Conservation (phyloP, 2,797 vertebrate species). For the Sebastes itinus region DNA sequence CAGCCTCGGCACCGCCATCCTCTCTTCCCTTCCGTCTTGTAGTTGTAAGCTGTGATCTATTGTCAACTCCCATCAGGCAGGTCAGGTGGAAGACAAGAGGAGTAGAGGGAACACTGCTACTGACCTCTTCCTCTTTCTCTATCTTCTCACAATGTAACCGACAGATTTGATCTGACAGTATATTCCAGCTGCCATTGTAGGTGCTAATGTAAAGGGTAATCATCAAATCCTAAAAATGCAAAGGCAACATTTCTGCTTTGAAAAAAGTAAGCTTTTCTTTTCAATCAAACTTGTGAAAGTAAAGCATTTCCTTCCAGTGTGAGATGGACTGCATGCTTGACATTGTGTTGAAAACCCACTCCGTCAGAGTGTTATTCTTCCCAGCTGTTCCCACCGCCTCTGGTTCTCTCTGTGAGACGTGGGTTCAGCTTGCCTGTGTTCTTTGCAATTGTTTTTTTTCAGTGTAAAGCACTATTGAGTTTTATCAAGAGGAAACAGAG, state of each 20-base stretch:
- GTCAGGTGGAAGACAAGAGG: conserved; percentile 64
- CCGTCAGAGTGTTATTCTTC: not conserved
- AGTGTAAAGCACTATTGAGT: not conserved
- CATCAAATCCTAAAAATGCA: not conserved
- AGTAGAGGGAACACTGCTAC: conserved; percentile 4
- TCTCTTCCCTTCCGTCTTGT: conserved; percentile 20
- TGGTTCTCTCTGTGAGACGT: not conserved
- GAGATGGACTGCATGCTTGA: not conserved
- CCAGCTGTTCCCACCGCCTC: not conserved
- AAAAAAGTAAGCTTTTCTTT: not conserved
- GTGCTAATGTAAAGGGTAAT: not conserved
- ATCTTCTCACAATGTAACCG: not conserved
- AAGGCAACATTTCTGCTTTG: not conserved
- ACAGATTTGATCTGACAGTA: not conserved
- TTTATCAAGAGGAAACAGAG: not conserved
- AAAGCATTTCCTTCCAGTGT: not conserved
- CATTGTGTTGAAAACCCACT: not conserved
- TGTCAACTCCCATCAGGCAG: conserved; percentile 61
- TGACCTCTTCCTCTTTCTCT: conserved; percentile 28
- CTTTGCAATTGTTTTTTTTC: not conserved
- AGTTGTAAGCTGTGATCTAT: conserved; percentile 63
- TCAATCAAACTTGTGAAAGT: not conserved
- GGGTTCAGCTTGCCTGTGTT: not conserved
- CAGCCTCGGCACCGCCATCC: not conserved
- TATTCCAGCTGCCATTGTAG: not conserved